phyloP scores from a whole-genome alignment of 2,113 vertebrate genomes.

The Bolborhynchus lineola region DNA sequence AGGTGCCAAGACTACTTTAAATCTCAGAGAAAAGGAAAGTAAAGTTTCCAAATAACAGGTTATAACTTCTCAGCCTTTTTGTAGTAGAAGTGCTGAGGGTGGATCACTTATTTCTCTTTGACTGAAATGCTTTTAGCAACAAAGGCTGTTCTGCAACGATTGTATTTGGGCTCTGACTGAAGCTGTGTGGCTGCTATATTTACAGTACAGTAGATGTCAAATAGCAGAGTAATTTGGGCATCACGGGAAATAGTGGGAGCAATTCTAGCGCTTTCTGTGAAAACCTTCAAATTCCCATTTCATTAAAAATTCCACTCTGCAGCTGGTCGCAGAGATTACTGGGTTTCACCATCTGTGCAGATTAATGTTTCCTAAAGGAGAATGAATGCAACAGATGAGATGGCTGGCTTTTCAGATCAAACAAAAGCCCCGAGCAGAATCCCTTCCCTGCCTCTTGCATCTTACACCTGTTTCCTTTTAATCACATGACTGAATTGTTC shows the following conservation, averaged over 20 bases:
- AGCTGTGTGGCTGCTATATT: background rate
- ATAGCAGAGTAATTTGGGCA: constrained; percentile 63
- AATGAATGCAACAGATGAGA: constrained; percentile 67
- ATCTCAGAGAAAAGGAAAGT: background rate
- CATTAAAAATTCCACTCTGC: constrained; percentile 80
- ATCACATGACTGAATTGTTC: constrained; percentile 54
- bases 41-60: background rate
- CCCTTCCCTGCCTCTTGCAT: constrained; percentile 52
- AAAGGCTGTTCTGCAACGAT: background rate
- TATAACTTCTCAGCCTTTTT: background rate
- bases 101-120: background rate
- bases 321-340: constrained; percentile 82
- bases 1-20: background rate
- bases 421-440: constrained; percentile 53
- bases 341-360: constrained; percentile 80
- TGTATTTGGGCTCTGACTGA: background rate
- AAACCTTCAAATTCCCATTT: constrained; percentile 82
- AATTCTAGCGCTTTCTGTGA: constrained; percentile 73
- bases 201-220: constrained; percentile 52
- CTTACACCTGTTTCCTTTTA: constrained; percentile 67
- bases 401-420: constrained; percentile 70
- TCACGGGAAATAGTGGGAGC: constrained; percentile 61
- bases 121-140: background rate
- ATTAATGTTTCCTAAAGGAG: constrained; percentile 80
- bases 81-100: background rate